phyloP scores from a whole-genome alignment of 2,888 invertebrate species.

The Watsonalla cultraria region DNA sequence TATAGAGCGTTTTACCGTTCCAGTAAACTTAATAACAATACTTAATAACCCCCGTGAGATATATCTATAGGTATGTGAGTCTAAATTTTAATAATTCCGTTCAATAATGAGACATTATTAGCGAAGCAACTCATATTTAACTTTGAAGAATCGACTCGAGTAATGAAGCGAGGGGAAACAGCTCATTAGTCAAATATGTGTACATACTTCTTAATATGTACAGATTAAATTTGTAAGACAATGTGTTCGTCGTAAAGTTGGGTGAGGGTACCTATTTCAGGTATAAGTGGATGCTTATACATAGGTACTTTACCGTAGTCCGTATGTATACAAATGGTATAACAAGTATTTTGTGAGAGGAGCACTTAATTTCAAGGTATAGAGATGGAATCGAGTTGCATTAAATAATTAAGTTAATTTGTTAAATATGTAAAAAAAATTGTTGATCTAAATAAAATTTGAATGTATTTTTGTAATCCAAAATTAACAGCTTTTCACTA shows the following conservation, averaged over 20 bases:
- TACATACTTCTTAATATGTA: conserved; percentile 9
- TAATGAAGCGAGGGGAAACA: conserved; percentile 56
- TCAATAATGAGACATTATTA: conserved; percentile 72
- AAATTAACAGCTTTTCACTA: too few species aligned
- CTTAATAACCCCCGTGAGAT: conserved; percentile 13
- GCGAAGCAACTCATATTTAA: conserved; percentile 57
- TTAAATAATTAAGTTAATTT: too few species aligned
- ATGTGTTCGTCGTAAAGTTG: not conserved
- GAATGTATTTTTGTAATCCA: too few species aligned
- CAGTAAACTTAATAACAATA: not conserved
- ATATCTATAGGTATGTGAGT: conserved; percentile 17
- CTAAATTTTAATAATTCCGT: conserved; percentile 59
- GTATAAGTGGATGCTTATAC: not conserved
- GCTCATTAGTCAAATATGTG: conserved; percentile 44
- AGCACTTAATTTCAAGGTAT: too few species aligned
- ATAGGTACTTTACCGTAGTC: not conserved
- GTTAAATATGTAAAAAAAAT: too few species aligned
- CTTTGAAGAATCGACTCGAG: conserved; percentile 60
- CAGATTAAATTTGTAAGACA: conserved; percentile 11
- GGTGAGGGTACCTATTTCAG: too few species aligned
- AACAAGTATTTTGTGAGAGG: too few species aligned
- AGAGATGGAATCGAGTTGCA: too few species aligned
- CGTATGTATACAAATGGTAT: too few species aligned
- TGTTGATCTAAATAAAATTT: too few species aligned
- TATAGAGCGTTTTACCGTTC: too few species aligned